Percentiles rank a stretch among this genome's conserved stretches.
These are phyloP conservation scores for Lysandra bellargus DNA, from an alignment of 2,888 invertebrate genomes.

Conservation along the genomic window DNA sequence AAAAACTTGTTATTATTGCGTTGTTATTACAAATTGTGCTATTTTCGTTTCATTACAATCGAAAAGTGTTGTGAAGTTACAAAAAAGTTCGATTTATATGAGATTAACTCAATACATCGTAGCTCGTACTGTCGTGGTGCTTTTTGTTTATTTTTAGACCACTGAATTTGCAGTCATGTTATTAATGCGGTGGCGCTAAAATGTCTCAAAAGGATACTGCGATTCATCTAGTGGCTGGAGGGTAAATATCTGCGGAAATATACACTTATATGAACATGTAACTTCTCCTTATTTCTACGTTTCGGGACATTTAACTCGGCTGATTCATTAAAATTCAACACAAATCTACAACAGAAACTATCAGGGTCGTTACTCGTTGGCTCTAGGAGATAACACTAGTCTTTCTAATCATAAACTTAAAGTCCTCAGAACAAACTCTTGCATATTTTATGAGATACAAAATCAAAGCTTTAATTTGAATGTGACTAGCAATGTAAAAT, in stretches of 20 bases:
- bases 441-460: not conserved
- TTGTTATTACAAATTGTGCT: slow-evolving; percentile 13
- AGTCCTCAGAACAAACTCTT: not conserved
- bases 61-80: slow-evolving; percentile 17
- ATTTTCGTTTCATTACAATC: not conserved
- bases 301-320: slow-evolving; percentile 1
- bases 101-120: slow-evolving; percentile 38
- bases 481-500: too few relatives aligned
- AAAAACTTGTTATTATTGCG: slow-evolving; percentile 8
- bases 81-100: slow-evolving; percentile 6
- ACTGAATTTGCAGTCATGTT: slow-evolving; percentile 77
- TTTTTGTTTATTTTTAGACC: slow-evolving; percentile 80
- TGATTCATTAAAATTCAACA: slow-evolving; percentile 8
- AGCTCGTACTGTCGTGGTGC: slow-evolving; percentile 60
- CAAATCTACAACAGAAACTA: not conserved
- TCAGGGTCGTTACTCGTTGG: not conserved
- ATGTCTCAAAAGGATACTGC: slow-evolving; percentile 92
- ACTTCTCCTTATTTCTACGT: not conserved
- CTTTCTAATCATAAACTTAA: not conserved
- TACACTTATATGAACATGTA: not conserved
- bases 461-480: too few relatives aligned
- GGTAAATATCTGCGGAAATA: slow-evolving; percentile 82
- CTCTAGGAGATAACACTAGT: not conserved
- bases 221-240: slow-evolving; percentile 96
- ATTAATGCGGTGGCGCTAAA: slow-evolving; percentile 68